phyloP scores from a whole-genome alignment of 2,113 vertebrate species.

The Papio anubis region DNA sequence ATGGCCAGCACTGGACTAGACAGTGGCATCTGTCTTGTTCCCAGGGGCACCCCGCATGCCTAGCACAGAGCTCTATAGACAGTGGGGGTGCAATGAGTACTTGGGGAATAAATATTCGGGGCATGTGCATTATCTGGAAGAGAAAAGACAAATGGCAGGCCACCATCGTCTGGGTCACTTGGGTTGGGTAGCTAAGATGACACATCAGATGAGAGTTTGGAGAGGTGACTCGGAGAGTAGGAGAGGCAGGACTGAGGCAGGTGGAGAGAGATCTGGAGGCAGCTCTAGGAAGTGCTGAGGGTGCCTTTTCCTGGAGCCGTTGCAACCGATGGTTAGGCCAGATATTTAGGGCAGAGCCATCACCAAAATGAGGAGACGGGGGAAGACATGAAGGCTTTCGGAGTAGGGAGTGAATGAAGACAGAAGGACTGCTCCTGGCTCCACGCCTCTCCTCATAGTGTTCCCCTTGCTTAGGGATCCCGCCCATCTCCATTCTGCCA shows the following conservation, averaged over 20 bases:
- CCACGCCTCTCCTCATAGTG: neutral
- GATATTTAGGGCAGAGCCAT: neutral
- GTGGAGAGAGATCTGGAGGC: neutral
- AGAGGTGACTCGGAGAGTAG: neutral
- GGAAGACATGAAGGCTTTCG: neutral
- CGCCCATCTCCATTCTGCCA: neutral
- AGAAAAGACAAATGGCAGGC: neutral
- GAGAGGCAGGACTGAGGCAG: neutral
- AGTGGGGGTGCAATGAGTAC: neutral
- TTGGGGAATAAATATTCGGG: neutral
- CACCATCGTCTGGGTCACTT: neutral
- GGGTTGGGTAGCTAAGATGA: neutral
- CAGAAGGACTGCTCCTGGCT: neutral
- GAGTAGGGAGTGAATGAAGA: neutral
- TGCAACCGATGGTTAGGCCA: neutral
- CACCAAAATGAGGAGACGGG: neutral
- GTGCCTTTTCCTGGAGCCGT: neutral
- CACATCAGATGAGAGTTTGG: neutral
- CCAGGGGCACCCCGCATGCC: rapidly evolving
- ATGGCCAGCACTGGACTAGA: neutral
- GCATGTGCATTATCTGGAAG: neutral
- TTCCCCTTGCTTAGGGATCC: neutral
- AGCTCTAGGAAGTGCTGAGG: neutral
- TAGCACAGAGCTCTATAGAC: neutral
- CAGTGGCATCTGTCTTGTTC: neutral